Evolutionary conservation across 2,888 invertebrate genomes (phyloP).

Genomic region (Parascotia fuliginaria): DNA sequence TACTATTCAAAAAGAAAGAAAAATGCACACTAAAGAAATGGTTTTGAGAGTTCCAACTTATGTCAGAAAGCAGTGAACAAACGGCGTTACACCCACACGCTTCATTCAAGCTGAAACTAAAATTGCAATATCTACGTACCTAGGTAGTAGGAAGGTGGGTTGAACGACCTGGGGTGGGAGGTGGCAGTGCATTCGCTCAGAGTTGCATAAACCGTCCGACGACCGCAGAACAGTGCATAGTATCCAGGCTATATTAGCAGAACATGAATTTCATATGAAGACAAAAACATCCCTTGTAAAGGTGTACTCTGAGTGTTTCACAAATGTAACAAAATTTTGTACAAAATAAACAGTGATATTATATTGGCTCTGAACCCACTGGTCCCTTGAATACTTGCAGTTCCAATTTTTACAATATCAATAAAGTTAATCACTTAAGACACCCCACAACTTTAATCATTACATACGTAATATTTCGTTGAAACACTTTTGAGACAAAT

Average conservation of each 20-base stretch:
- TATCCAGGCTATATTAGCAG: slow-evolving; percentile 49
- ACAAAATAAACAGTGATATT: no score
- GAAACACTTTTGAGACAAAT: background rate
- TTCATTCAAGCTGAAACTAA: slow-evolving; percentile 68
- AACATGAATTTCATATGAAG: slow-evolving; percentile 30
- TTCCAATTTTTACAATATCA: no score
- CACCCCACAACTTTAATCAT: no score
- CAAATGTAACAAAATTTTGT: background rate
- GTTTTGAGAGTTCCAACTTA: slow-evolving; percentile 32
- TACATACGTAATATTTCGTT: no score
- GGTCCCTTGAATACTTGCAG: no score
- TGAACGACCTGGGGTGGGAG: slow-evolving; percentile 69
- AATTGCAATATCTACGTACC: slow-evolving; percentile 58
- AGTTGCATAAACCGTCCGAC: slow-evolving; percentile 71
- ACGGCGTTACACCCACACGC: slow-evolving; percentile 63
- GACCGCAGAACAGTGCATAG: slow-evolving; percentile 57
- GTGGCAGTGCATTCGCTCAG: slow-evolving; percentile 59
- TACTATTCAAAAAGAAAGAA: slow-evolving; percentile 11
- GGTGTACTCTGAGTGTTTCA: background rate
- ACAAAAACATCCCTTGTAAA: slow-evolving; percentile 16
- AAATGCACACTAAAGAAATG: slow-evolving; percentile 23
- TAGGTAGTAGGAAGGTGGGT: slow-evolving; percentile 59
- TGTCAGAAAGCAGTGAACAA: slow-evolving; percentile 46
- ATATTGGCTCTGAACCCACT: no score
- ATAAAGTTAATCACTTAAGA: no score